Evolutionary conservation across 2,797 vertebrate genomes (phyloP).

Genomic region (Chromis chromis): DNA sequence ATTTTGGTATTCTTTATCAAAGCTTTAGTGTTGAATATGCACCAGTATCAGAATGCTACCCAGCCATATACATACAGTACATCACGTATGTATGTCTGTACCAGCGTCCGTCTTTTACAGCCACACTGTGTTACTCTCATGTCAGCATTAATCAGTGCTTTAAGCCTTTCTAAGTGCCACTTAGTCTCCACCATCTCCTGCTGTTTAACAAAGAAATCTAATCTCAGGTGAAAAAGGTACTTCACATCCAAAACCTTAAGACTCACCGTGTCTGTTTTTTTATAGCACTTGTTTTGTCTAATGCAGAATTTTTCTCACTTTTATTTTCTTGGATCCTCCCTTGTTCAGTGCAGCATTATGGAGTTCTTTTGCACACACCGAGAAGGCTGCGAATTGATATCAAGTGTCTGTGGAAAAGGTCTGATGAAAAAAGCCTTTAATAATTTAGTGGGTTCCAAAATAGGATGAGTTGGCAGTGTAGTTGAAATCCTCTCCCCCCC

Average conservation of each 20-base stretch:
- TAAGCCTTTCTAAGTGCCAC: conserved; percentile 63
- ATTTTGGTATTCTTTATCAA: not conserved
- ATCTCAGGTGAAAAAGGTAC: conserved; percentile 78
- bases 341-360: conserved; percentile 29
- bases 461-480: conserved; percentile 2
- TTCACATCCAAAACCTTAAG: conserved; percentile 53
- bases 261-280: conserved; percentile 31
- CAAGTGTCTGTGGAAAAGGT: conserved; percentile 26
- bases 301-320: conserved; percentile 18
- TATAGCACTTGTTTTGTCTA: conserved; percentile 33
- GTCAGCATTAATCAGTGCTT: conserved; percentile 50
- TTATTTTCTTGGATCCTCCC: conserved; percentile 23
- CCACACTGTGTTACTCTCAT: not conserved
- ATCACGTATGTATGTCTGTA: conserved; percentile 13
- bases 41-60: conserved; percentile 12
- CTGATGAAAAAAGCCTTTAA: conserved; percentile 42
- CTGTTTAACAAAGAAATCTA: conserved; percentile 56
- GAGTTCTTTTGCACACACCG: conserved; percentile 40
- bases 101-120: not conserved
- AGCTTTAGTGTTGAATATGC: not conserved
- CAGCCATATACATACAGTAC: conserved; percentile 12
- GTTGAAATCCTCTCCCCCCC: conserved; percentile 8
- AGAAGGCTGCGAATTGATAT: conserved; percentile 13
- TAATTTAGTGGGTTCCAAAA: conserved; percentile 47
- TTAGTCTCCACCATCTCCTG: conserved; percentile 40